Evolutionary conservation across 1,140 invertebrate genomes (phyloP), one percentile per base, ranked within the genome.

Genomic region (Halictus rubicundus): DNA sequence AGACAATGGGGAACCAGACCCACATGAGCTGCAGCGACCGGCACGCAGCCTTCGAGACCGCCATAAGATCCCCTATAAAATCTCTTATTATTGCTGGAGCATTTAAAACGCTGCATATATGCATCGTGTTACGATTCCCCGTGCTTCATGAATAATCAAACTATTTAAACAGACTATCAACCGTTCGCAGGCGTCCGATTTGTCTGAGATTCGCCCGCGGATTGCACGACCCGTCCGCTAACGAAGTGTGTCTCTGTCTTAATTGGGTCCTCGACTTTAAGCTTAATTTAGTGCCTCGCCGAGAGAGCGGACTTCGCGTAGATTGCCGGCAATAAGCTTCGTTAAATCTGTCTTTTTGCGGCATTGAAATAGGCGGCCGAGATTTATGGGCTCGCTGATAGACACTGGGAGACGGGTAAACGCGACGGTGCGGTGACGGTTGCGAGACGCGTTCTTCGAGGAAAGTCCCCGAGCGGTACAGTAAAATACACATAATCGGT

Each of bases 51-150:
- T 63, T 64, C 66, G 27, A 68, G 57, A 32, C 46, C 23, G 12
- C 68, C 83, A 54, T 23, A 63, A 66, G 25, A 74, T 75, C 72
- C 65, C 68, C 60, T 73, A 68, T 82, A 78, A 81, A 88, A 87
- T 83, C 42, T 39, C 19, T 21, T 46, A 72, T 42, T 69, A 73
- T 39, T 61, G 63, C 64, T 70, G 80, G 81, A 57, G 72, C 78
- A 68, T 75, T 63, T 71, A 14, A 87, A 74, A 71, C 27, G 54
- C 42, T 46, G 42, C 14, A 46, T 46, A 46, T 2, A 10, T 46
- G 42, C 25, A 77, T 52, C 70, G 59, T 39, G 65, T 64, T 79
- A 54, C 9, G 19, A 77, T 68, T 77, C 60, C 71, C 64, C 72
- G 73, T 63, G 69, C 42, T 68, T 21, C 32, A 19, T 8, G 46